These are phyloP conservation scores for Cynocephalus volans DNA, from an alignment of 2,113 vertebrate genomes.

Conservation along the genomic window DNA sequence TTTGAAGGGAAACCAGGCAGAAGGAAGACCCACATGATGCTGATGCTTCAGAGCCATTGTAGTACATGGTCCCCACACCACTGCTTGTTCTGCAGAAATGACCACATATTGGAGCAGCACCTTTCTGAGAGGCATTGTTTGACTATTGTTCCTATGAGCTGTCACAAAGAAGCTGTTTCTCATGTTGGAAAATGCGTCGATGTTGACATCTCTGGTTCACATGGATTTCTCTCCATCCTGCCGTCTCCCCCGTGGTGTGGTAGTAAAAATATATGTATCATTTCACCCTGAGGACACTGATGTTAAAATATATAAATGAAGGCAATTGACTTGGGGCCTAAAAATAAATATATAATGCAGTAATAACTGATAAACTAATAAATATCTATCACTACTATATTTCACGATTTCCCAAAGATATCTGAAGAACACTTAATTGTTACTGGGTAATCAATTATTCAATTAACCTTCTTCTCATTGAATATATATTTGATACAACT, in stretches of 20 bases:
- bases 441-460: constrained; percentile 90
- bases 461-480: constrained; percentile 90
- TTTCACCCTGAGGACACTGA: constrained; percentile 29
- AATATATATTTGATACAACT: constrained; percentile 90
- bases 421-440: constrained; percentile 90
- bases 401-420: constrained; percentile 87
- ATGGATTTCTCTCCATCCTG: constrained; percentile 57
- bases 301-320: constrained; percentile 85
- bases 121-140: not conserved
- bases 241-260: constrained; percentile 18
- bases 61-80: fast-evolving
- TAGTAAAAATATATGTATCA: constrained; percentile 71
- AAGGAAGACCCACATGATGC: fast-evolving
- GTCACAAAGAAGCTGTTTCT: constrained; percentile 58
- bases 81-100: constrained; percentile 37
- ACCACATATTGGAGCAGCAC: not conserved
- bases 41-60: fast-evolving
- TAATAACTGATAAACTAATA: constrained; percentile 86
- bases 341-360: constrained; percentile 82
- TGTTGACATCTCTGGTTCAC: constrained; percentile 59
- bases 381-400: constrained; percentile 87
- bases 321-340: constrained; percentile 83
- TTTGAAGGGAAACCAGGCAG: not conserved
- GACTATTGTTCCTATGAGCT: constrained; percentile 16
- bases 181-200: constrained; percentile 27